Conservation (phyloP, 2,113 vertebrate genomes). For the Anas platyrhynchos region DNA sequence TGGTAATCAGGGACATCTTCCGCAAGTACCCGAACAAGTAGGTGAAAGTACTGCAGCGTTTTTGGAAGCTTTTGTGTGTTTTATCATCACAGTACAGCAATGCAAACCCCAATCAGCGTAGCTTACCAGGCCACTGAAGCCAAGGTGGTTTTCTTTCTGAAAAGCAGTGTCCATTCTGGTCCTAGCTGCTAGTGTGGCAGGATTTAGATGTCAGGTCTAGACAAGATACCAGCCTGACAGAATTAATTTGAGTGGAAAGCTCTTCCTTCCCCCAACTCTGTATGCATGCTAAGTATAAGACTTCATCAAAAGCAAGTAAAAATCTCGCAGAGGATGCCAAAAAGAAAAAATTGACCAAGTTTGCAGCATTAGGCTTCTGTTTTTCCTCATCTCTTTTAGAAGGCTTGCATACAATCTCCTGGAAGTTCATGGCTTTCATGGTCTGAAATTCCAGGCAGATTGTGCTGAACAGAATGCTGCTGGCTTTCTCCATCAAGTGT, state of each 20-base stretch:
- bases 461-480: not conserved
- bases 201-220: not conserved
- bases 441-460: not conserved
- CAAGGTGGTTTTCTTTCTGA: not conserved
- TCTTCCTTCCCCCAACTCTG: not conserved
- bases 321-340: not conserved
- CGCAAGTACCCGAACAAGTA: slow-evolving; percentile 99
- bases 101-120: not conserved
- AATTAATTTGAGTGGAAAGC: not conserved
- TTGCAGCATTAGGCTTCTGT: not conserved
- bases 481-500: not conserved
- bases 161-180: not conserved
- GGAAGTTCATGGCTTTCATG: not conserved
- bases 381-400: not conserved
- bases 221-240: not conserved
- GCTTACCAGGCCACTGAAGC: not conserved
- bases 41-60: not conserved
- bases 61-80: not conserved
- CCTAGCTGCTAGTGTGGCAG: not conserved
- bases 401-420: not conserved
- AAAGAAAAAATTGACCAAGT: not conserved
- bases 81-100: not conserved
- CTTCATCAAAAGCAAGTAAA: not conserved
- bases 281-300: not conserved
- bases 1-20: slow-evolving; percentile 98